Evolutionary conservation across 2,113 vertebrate genomes (phyloP), one percentile per base, ranked within the genome.

Genomic region (Apistogramma diplotaenia): DNA sequence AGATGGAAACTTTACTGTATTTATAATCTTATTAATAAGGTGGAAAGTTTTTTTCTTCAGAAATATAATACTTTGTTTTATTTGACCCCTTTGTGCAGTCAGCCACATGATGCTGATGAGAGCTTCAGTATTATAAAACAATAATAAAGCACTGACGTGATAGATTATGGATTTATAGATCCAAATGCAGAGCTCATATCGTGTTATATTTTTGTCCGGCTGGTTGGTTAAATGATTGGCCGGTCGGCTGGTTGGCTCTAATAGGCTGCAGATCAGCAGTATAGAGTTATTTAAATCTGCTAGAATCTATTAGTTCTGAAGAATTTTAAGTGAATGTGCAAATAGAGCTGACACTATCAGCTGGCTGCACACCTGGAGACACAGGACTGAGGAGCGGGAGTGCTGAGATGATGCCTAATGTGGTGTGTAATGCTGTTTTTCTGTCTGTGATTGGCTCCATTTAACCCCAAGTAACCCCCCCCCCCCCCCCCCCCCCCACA

Each of bases 401-500:
- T 7, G 29, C 74, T 81, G 87, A 91, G 85, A 90, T 89, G 90
- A 93, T 92, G 85, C 87, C 85, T 93, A 94, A 94, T 93, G 92
- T 90, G 88, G 91, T 93, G 91, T 94, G 90, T 92, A 91, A 94
- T 93, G 91, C 89, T 90, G 91, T 91, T 93, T 93, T 92, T 92
- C 90, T 89, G 79, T 89, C 82, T 86, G 78, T 92, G 89, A 92
- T 90, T 89, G 91, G 90, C 88, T 93, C 83, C 89, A 89, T 94
- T 93, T 94, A 92, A 93, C 91, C 90, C 86, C 33, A 23, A 84
- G 81, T 82, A 90, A 89, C 90, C 82, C 81, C 51, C 61, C 51
- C 21, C 56, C 16, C 60, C 0, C 53, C 29, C 29, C 21, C 67
- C 21, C 67, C 19, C 70, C 61, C 10, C 72, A 23, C n/a, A n/a